A percentile compares a stretch with the other conserved stretches of the same genome.
phyloP scores from a whole-genome alignment of 2,888 invertebrate species.

The Celastrina argiolus region DNA sequence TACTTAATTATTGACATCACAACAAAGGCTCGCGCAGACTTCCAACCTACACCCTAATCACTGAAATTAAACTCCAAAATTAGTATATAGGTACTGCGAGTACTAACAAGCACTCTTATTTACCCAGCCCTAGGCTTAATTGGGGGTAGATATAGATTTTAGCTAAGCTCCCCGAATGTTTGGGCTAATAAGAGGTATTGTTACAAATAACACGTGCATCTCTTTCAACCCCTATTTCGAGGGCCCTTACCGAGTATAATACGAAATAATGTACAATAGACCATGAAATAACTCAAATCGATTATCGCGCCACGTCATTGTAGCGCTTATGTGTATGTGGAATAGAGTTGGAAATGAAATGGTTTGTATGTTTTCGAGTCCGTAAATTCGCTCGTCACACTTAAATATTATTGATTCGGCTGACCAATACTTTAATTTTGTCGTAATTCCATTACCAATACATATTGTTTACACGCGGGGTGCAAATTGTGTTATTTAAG shows the following conservation, averaged over 20 bases:
- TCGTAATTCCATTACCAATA: constrained; percentile 49
- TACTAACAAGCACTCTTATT: too few relatives aligned
- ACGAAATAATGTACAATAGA: constrained; percentile 24
- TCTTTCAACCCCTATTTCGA: constrained; percentile 30
- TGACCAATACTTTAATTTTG: constrained; percentile 58
- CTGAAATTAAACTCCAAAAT: too few relatives aligned
- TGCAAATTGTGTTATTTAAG: constrained; percentile 4
- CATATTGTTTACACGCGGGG: constrained; percentile 45
- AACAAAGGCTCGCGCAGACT: too few relatives aligned
- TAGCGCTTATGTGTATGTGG: neutral
- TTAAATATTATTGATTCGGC: constrained; percentile 57
- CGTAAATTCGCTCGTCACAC: constrained; percentile 38
- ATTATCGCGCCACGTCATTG: neutral
- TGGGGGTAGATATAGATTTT: neutral
- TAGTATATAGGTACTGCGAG: too few relatives aligned
- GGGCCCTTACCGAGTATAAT: constrained; percentile 27
- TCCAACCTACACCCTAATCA: too few relatives aligned
- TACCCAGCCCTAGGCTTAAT: too few relatives aligned
- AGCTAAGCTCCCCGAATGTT: constrained; percentile 25
- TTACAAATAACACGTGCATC: constrained; percentile 40
- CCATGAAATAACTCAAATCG: constrained; percentile 16
- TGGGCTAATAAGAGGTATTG: constrained; percentile 31
- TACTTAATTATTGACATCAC: too few relatives aligned
- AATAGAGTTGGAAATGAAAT: neutral
- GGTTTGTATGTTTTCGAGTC: neutral